phyloP scores from a whole-genome alignment of 2,797 vertebrate species.

The Typhlichthys subterraneus region DNA sequence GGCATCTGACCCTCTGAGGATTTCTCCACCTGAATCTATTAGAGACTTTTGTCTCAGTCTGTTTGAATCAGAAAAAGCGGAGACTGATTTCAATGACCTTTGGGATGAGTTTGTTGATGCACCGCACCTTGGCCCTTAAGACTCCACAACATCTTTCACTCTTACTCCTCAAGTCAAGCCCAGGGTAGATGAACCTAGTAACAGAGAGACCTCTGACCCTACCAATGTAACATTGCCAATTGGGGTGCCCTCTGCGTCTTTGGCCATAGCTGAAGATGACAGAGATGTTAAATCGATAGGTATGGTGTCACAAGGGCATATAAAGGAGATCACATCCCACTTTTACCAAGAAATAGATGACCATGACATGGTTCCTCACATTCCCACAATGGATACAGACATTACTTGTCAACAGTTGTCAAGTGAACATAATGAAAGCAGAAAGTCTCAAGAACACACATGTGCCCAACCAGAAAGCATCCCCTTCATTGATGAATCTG shows the following conservation, averaged over 20 bases:
- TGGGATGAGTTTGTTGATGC: constrained; percentile 36
- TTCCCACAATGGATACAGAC: constrained; percentile 21
- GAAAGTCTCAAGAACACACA: constrained; percentile 23
- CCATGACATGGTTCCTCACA: constrained; percentile 23
- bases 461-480: constrained; percentile 31
- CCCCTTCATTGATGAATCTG: constrained; percentile 64
- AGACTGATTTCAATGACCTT: constrained; percentile 66
- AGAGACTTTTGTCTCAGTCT: constrained; percentile 62
- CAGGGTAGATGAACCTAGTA: constrained; percentile 19
- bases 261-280: constrained; percentile 51
- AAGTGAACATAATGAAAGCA: constrained; percentile 35
- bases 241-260: constrained; percentile 27
- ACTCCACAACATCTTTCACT: constrained; percentile 4
- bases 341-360: constrained; percentile 7
- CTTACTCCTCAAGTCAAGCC: constrained; percentile 18
- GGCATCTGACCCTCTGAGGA: constrained; percentile 33
- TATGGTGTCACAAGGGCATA: constrained; percentile 23
- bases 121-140: constrained; percentile 16
- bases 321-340: constrained; percentile 29
- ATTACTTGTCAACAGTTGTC: constrained; percentile 14
- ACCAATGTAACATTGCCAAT: constrained; percentile 8
- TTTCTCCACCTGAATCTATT: constrained; percentile 47
- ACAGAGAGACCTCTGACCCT: constrained; percentile 17
- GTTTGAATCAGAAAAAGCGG: constrained; percentile 65
- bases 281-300: constrained; percentile 30